Evolutionary conservation across 2,888 invertebrate genomes (phyloP), one percentile per base, ranked within the genome.

Genomic region (Ochlodes sylvanus): DNA sequence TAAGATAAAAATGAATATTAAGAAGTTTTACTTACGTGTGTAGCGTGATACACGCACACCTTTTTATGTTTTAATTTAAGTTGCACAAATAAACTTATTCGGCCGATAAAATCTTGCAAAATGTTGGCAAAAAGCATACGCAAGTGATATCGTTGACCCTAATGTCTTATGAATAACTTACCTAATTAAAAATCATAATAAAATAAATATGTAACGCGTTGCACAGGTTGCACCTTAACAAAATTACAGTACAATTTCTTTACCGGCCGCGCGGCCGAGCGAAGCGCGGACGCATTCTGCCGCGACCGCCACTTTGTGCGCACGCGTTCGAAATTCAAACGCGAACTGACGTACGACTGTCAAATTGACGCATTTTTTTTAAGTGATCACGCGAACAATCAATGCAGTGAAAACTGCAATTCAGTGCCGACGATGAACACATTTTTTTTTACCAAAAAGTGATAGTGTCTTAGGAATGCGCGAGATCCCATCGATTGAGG

Each of bases 201-300:
- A 21, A 21, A 12, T 52, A 27, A 52, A 52, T 14, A 21, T n/a
- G 34, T 55, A 34, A 34, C 15, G 55, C 55, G 19, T 47, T 76
- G 27, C 72, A 75, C 84, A 32, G 32, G 34, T 47, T 76, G 27
- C 72, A 75, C 84, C 85, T 86, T 86, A 85, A 85, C 74, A 69
- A 63, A 56, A 41, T 56, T 70, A 73, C 74, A 75, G 74, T 77
- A 75, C 58, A 72, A 75, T 77, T 61, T 67, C 61, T 55, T 55
- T 34, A 44, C 75, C 78, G 76, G 74, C 72, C 76, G 77, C 77
- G 76, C 75, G 72, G 74, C 76, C 65, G 63, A 72, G 70, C 71
- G 71, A 66, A 64, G 74, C 52, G 58, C 70, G 44, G 66, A 27
- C 78, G 79, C 85, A 85, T 79, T 85, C 85, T 77, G 81, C 73